These are phyloP conservation scores for Tenebrio molitor DNA, from an alignment of 1,140 invertebrate genomes.

Conservation along the genomic window DNA sequence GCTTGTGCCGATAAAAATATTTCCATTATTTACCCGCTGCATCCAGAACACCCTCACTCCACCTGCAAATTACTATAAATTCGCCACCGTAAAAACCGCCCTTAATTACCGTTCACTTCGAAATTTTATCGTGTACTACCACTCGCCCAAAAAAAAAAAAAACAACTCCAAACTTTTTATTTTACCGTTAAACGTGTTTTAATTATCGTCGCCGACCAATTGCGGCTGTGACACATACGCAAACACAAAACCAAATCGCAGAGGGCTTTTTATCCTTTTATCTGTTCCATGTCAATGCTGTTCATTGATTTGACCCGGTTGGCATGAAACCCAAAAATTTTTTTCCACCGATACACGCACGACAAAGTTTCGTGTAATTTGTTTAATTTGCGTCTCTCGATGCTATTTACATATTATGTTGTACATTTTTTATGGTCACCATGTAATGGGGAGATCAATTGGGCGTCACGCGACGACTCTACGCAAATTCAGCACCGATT, in stretches of 20 bases:
- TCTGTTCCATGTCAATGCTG: slow-evolving; percentile 14
- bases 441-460: slow-evolving; percentile 17
- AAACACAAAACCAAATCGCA: too few relatives aligned
- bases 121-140: slow-evolving; percentile 14
- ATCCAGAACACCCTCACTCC: background rate
- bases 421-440: slow-evolving; percentile 23
- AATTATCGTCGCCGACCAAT: slow-evolving; percentile 12
- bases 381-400: slow-evolving; percentile 2
- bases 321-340: background rate
- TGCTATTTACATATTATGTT: slow-evolving; percentile 16
- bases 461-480: slow-evolving; percentile 6
- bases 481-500: slow-evolving; percentile 17
- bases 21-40: slow-evolving; percentile 20
- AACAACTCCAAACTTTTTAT: background rate
- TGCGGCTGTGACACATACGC: background rate
- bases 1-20: slow-evolving; percentile 13
- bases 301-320: slow-evolving; percentile 6
- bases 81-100: slow-evolving; percentile 1
- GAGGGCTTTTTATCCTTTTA: slow-evolving; percentile 1
- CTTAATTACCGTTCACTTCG: slow-evolving; percentile 1
- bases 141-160: background rate
- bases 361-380: slow-evolving; percentile 29
- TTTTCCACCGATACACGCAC: background rate
- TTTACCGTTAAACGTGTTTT: slow-evolving; percentile 2
- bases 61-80: slow-evolving; percentile 16